Base-by-base conservation (phyloP, 1,140 invertebrate genomes). In the Drosophila seguyi region DNA sequence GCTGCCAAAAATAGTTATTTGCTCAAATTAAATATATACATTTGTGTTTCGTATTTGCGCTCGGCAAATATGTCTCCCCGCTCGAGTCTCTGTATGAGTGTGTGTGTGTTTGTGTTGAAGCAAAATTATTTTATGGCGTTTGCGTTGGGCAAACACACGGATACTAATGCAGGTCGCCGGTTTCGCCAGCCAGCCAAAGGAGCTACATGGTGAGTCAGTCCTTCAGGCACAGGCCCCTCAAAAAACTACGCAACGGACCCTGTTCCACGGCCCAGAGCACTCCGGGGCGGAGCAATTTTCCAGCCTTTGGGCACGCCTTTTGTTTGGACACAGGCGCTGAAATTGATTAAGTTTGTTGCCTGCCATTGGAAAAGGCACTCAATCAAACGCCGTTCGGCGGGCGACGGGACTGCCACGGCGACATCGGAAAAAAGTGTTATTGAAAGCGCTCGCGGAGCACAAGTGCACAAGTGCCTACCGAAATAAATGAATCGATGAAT, bases 271-370 rank as follows among this genome's bases (percentile, higher is more conserved):
- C 14, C 25, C 8, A 36, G 18, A 20, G 65, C 63, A n/a, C 63
- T 61, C 41, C 34, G 36, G 27, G 25, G 27, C 16, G 11, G 34
- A 60, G 79, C 83, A 83, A 86, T 86, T 87, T 83, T 86, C 69
- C 66, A 75, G 83, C 83, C 83, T 86, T 83, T 88, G 80, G 84
- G 62, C 76, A 71, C 75, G 67, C 75, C 83, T 87, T 86, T 86
- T 88, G 84, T 86, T 86, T 86, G 80, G 84, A 86, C 84, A 88
- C 71, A 87, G 84, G 69, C 83, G 83, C 71, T 83, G 71, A 86
- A 86, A 86, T 86, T 86, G 83, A 86, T 86, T 86, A 86, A 86
- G 83, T 86, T 86, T 86, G 83, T 88, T 88, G 79, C 75, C 82
- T 75, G 84, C 83, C 83, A 83, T 73, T 86, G 83, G 48, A 79